Percentiles rank a stretch among this genome's conserved stretches.
These are phyloP conservation scores for Helicolenus hilgendorfi DNA, from an alignment of 2,797 vertebrate genomes.

Conservation along the genomic window DNA sequence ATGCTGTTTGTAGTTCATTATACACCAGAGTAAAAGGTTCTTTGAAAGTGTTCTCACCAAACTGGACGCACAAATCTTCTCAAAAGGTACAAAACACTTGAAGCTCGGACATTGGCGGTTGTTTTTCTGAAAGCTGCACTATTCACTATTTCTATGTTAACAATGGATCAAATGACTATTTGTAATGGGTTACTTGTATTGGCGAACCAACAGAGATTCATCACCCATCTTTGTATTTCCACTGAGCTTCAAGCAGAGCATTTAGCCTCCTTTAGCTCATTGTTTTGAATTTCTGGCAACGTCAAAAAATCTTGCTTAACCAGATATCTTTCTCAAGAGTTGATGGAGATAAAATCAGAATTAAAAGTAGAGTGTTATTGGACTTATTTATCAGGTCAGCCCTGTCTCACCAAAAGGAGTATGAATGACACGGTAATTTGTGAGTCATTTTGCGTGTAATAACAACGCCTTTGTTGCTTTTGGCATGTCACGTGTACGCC, in stretches of 20 bases:
- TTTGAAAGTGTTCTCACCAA: neutral
- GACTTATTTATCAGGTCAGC: too few species aligned
- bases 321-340: neutral
- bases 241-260: neutral
- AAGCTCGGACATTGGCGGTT: neutral
- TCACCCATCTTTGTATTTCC: neutral
- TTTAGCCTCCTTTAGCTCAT: neutral
- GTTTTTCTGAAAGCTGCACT: neutral
- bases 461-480: neutral
- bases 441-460: neutral
- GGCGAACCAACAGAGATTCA: neutral
- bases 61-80: neutral
- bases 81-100: neutral
- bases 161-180: neutral
- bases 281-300: neutral
- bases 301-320: neutral
- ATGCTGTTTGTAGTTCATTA: neutral
- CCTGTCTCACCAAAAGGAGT: neutral
- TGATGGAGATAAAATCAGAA: neutral
- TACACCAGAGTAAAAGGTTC: neutral
- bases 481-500: neutral
- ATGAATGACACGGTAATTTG: neutral
- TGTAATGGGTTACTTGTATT: neutral
- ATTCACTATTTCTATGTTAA: neutral
- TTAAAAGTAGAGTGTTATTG: neutral